Evolutionary conservation across 1,140 invertebrate species (phyloP).

Genomic region (Zaprionus nigranus): DNA sequence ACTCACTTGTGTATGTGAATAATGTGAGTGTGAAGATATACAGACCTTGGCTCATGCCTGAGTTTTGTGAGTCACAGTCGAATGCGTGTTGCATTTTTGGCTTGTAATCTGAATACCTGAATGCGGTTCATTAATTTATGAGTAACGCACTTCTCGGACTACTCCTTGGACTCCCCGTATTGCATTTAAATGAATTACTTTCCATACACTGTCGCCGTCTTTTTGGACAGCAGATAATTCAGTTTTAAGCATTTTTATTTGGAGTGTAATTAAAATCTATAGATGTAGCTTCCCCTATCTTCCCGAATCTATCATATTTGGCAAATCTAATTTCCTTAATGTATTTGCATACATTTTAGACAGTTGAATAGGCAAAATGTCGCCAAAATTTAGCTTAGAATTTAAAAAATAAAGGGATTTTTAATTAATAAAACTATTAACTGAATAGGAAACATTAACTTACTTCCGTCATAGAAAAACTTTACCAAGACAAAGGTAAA

Average conservation of each 20-base stretch:
- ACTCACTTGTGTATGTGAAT: conserved; percentile 9
- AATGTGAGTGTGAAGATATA: conserved; percentile 1
- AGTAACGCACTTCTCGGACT: background rate
- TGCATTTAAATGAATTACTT: conserved; percentile 26
- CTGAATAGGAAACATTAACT: background rate
- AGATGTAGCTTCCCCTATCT: conserved; percentile 21
- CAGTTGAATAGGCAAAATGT: background rate
- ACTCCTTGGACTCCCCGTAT: background rate
- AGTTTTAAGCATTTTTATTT: conserved; percentile 3
- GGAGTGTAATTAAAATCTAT: conserved; percentile 32
- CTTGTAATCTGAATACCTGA: conserved; percentile 27
- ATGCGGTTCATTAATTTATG: conserved; percentile 26
- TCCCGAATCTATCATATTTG: conserved; percentile 9
- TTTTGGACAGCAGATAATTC: conserved; percentile 39
- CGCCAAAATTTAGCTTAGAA: background rate
- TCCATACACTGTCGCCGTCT: conserved; percentile 9
- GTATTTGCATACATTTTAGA: background rate
- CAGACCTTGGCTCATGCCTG: conserved; percentile 22
- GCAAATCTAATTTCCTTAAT: conserved; percentile 35
- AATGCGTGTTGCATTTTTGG: conserved; percentile 35
- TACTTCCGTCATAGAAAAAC: background rate
- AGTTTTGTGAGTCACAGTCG: conserved; percentile 29
- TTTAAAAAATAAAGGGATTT: background rate
- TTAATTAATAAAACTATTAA: background rate
- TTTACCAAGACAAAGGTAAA: background rate